Evolutionary conservation across 2,888 invertebrate species (phyloP).

Genomic region (Rhogogaster chlorosoma): DNA sequence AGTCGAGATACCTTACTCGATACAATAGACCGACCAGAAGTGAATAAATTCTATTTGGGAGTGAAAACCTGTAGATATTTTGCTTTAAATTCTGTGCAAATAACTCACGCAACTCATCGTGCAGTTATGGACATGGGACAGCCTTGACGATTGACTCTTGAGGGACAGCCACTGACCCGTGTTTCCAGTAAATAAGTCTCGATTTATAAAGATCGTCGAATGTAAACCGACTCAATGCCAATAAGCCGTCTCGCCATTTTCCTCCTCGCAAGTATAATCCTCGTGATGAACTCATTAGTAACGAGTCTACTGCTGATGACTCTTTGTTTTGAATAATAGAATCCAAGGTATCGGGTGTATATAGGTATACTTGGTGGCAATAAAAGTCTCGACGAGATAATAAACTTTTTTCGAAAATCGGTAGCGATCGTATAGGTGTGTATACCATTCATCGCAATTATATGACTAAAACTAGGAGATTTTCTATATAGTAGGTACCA

Average conservation of each 20-base stretch:
- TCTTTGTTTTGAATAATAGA: neutral
- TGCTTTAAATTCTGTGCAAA: neutral
- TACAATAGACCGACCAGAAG: neutral
- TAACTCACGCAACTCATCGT: neutral
- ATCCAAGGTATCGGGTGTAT: neutral
- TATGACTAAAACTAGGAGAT: neutral
- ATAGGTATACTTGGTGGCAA: neutral
- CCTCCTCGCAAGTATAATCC: neutral
- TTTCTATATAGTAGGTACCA: neutral
- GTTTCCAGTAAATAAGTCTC: slow-evolving; percentile 24
- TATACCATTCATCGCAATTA: neutral
- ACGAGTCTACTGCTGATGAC: neutral
- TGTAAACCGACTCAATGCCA: slow-evolving; percentile 16
- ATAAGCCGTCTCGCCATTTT: slow-evolving; percentile 4
- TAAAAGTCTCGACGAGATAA: neutral
- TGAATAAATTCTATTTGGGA: neutral
- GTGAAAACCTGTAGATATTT: neutral
- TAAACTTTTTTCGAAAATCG: neutral
- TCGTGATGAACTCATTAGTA: neutral
- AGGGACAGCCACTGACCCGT: slow-evolving; percentile 15
- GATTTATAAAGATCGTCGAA: slow-evolving; percentile 18
- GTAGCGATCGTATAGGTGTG: neutral
- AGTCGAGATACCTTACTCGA: neutral
- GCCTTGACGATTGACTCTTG: slow-evolving; percentile 15
- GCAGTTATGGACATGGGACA: neutral